Evolutionary conservation across 2,113 vertebrate species (phyloP).

Genomic region (Mungos mungo): DNA sequence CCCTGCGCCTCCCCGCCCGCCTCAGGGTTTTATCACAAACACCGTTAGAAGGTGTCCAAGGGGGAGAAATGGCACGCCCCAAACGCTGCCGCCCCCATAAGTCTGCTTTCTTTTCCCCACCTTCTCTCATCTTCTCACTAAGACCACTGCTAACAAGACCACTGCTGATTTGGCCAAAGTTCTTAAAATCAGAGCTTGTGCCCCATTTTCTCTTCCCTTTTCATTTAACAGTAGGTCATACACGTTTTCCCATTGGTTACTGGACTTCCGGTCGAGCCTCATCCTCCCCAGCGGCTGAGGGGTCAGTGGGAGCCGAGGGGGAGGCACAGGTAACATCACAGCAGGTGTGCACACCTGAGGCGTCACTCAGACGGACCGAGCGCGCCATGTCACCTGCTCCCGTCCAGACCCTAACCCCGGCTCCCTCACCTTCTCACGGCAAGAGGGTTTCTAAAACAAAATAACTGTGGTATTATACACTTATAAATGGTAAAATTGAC

Average conservation of each 20-base stretch:
- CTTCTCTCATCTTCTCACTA: neutral
- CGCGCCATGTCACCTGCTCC: neutral
- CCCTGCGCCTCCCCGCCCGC: neutral
- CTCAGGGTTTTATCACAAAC: neutral
- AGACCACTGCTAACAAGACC: neutral
- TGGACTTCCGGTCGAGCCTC: neutral
- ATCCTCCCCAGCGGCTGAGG: neutral
- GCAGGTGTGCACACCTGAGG: neutral
- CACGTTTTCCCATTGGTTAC: accelerated
- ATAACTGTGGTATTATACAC: neutral
- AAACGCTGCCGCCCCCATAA: accelerated
- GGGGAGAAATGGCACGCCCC: neutral
- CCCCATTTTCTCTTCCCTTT: neutral
- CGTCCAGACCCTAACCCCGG: too few relatives aligned
- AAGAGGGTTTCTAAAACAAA: neutral
- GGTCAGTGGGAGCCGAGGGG: neutral
- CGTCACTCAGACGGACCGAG: neutral
- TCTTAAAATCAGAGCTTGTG: neutral
- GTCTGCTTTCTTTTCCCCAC: neutral
- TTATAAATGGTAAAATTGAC: neutral
- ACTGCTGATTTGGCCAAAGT: neutral
- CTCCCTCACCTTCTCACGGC: neutral
- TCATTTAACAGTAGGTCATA: neutral
- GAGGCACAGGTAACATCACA: too few relatives aligned
- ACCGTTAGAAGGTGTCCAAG: neutral